These are phyloP conservation scores for Heliocidaris tuberculata DNA, from an alignment of 35 echinoderm and acorn worm species.

Conservation along the genomic window DNA sequence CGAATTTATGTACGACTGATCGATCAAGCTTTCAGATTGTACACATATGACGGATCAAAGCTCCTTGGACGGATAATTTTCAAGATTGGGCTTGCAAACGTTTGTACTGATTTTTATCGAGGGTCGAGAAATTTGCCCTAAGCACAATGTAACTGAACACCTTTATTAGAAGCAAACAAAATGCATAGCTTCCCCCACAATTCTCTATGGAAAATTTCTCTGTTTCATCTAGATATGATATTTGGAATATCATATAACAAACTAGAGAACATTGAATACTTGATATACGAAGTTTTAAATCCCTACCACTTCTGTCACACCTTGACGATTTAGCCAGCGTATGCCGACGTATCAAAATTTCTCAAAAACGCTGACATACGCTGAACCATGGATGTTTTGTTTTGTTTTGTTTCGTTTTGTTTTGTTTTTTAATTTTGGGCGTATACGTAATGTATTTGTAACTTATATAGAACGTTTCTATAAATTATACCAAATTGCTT, in stretches of 20 bases:
- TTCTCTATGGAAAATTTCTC: not conserved
- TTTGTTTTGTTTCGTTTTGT: too few relatives aligned
- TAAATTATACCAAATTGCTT: too few relatives aligned
- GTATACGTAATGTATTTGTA: too few relatives aligned
- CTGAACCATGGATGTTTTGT: too few relatives aligned
- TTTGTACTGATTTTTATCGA: not conserved
- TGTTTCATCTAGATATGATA: not conserved
- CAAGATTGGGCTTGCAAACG: not conserved
- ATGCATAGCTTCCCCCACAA: not conserved
- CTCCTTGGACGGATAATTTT: not conserved
- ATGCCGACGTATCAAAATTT: too few relatives aligned
- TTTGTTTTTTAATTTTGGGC: too few relatives aligned
- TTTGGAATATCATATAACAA: not conserved
- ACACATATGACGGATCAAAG: not conserved
- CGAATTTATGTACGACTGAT: not conserved
- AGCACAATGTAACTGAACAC: not conserved
- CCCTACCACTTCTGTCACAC: not conserved
- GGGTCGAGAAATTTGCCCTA: not conserved
- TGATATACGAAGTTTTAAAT: not conserved
- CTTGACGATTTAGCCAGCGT: too few relatives aligned
- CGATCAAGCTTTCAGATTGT: not conserved
- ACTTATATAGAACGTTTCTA: too few relatives aligned
- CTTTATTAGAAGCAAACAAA: not conserved
- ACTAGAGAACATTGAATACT: not conserved
- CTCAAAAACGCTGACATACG: too few relatives aligned